Base-by-base conservation (phyloP, 2,888 invertebrate species). In the Drosophila emarginata region DNA sequence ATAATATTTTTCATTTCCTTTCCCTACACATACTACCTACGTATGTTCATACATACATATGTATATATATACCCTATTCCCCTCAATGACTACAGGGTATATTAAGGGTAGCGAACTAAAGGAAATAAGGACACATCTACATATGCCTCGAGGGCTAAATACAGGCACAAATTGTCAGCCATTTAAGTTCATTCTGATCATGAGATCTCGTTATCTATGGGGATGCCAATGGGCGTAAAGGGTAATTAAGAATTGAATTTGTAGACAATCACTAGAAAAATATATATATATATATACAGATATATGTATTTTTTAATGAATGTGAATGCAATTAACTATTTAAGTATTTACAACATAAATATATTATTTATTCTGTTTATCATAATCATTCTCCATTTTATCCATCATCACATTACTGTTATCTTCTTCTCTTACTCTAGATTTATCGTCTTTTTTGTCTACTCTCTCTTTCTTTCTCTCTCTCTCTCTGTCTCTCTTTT, bases 121-220 rank as follows among this genome's bases (percentile, higher is more conserved):
- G 45, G 21, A 21, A 21, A 21, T 21, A 11, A 11, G 21, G 9
- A 45, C 21, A 12, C 3, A 45, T 11, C 4, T n/a, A 37, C 4
- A 4, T 37, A 45, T 45, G 18, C 18, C 40, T 45, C 40, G 18
- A 45, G 40, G 40, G 18, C 40, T 45, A 18, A 45, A 45, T n/a
- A 45, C 40, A 45, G n/a, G 18, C 9, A 45, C 40, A 45, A 45
- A 18, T 45, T 45, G 40, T 18, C 18, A 45, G 40, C 40, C 40
- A 45, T 45, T 45, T 45, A 45, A 18, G 9, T 45, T 18, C 11
- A 9, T 14, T 45, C n/a, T 1, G 45, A 45, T 45, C 45, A 21
- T 12, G 18, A 21, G 45, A 45, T 45, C 45, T 18, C 11, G 40
- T 45, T 45, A 21, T 45, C 18, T 45, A 45, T 18, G 15, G 15